Evolutionary conservation across 2,888 invertebrate genomes (phyloP).

Genomic region (Acanthosepion pharaonis): DNA sequence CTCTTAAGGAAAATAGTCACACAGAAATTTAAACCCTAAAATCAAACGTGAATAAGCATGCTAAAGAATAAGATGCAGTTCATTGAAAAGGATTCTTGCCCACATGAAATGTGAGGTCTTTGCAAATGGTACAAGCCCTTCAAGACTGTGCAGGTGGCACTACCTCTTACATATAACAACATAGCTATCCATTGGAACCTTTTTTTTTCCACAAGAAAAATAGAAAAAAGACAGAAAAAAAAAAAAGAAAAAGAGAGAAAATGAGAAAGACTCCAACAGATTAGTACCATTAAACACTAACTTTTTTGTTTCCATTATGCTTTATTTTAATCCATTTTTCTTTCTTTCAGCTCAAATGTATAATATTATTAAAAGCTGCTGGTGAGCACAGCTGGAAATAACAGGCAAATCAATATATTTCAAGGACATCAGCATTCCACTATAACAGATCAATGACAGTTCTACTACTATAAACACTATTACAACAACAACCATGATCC

Average conservation of each 20-base stretch:
- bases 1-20: too few species aligned
- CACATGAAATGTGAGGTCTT: too few species aligned
- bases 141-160: too few species aligned
- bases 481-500: neutral
- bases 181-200: too few species aligned
- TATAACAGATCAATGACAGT: neutral
- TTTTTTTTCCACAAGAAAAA: neutral
- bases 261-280: neutral
- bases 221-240: neutral
- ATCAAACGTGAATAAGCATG: too few species aligned
- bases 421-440: conserved; percentile 20
- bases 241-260: neutral
- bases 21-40: too few species aligned
- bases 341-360: neutral
- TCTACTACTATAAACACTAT: neutral
- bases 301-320: neutral
- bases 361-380: neutral
- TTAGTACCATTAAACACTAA: neutral
- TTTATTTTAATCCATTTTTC: neutral
- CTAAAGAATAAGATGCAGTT: too few species aligned
- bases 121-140: too few species aligned
- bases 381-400: neutral
- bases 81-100: too few species aligned
- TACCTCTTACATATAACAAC: too few species aligned
- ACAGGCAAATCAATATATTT: neutral